These are phyloP conservation scores for Psittacus erithacus DNA, from an alignment of 2,113 vertebrate genomes.

Conservation along the genomic window DNA sequence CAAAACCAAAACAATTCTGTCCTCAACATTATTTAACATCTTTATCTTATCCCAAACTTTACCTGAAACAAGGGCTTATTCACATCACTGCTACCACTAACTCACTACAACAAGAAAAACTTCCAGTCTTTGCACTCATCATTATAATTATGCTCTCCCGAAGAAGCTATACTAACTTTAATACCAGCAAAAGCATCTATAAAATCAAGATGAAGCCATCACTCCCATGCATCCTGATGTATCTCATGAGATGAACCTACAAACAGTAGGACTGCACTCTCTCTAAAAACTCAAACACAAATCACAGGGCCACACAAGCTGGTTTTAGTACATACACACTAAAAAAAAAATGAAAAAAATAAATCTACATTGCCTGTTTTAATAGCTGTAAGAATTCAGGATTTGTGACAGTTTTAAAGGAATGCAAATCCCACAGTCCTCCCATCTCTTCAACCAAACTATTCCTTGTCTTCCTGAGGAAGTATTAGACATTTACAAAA, in stretches of 20 bases:
- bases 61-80: neutral
- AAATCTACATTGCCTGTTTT: neutral
- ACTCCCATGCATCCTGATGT: neutral
- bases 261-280: neutral
- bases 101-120: neutral
- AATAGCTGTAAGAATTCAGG: neutral
- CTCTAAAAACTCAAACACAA: neutral
- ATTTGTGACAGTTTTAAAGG: neutral
- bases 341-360: neutral
- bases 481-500: neutral
- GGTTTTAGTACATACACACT: neutral
- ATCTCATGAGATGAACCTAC: neutral
- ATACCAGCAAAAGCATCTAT: neutral
- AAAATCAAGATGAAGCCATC: neutral
- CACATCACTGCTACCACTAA: neutral
- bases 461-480: conserved; percentile 6
- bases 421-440: neutral
- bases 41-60: neutral
- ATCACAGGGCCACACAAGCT: neutral
- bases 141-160: accelerated
- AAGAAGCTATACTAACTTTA: neutral
- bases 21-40: neutral
- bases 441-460: neutral
- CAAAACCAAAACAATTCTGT: neutral
- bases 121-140: neutral